These are phyloP conservation scores for Pampus argenteus DNA, from an alignment of 2,797 vertebrate genomes.

Conservation along the genomic window DNA sequence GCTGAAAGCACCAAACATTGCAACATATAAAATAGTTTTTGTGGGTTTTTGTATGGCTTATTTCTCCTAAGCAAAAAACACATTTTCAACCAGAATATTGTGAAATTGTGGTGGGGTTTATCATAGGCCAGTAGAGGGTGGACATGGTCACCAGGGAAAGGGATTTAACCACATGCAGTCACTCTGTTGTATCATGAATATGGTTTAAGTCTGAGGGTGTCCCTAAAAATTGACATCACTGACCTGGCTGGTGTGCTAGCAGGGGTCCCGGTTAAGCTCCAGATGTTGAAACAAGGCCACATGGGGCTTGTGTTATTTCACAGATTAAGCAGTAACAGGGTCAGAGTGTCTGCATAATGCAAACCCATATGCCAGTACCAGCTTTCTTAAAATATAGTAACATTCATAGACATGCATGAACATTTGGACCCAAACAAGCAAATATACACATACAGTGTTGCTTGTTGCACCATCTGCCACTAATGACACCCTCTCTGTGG, in stretches of 20 bases:
- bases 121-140: conserved; percentile 64
- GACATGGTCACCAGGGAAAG: conserved; percentile 21
- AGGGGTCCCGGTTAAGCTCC: conserved; percentile 61
- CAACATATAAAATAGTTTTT: background rate
- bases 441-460: conserved; percentile 1
- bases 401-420: background rate
- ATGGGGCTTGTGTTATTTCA: conserved; percentile 53
- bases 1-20: background rate
- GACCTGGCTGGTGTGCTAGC: conserved; percentile 34
- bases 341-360: conserved; percentile 42
- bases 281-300: conserved; percentile 71
- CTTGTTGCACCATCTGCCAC: conserved; percentile 35
- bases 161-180: conserved; percentile 19
- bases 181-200: conserved; percentile 10
- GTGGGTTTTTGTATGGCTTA: background rate
- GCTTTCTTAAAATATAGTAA: conserved; percentile 29
- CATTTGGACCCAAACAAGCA: conserved; percentile 30
- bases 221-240: conserved; percentile 41
- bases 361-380: conserved; percentile 39
- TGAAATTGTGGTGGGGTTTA: conserved; percentile 34
- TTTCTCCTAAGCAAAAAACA: background rate
- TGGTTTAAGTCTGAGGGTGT: conserved; percentile 28
- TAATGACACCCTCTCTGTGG: conserved; percentile 44
- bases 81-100: conserved; percentile 11
- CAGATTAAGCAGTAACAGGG: conserved; percentile 66